These are phyloP conservation scores for Nycticorax nycticorax DNA, from an alignment of 2,113 vertebrate genomes.

Conservation along the genomic window DNA sequence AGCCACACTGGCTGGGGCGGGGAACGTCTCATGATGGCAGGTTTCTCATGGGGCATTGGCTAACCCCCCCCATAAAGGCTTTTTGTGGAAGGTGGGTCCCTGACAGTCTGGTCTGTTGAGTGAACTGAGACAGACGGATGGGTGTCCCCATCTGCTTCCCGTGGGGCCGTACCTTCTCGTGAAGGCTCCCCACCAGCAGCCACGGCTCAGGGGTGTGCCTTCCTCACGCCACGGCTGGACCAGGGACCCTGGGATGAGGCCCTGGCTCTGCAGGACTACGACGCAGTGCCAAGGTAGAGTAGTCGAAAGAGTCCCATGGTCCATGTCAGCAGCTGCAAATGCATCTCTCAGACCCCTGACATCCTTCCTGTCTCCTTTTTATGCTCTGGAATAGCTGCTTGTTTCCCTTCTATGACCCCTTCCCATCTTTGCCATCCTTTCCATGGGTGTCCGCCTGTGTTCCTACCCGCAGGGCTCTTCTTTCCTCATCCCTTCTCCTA, in stretches of 20 bases:
- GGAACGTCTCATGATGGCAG: accelerated
- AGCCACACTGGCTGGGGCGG: no score
- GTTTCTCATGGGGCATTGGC: not conserved
- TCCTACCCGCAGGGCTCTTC: not conserved
- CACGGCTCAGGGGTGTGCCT: not conserved
- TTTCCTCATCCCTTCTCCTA: not conserved
- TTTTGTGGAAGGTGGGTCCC: not conserved
- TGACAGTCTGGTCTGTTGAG: not conserved
- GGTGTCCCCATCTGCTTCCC: not conserved
- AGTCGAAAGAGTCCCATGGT: not conserved
- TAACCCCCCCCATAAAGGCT: not conserved
- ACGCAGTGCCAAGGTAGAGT: not conserved
- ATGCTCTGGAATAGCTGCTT: not conserved
- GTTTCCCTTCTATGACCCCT: not conserved
- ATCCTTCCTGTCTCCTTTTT: not conserved
- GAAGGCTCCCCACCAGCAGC: not conserved
- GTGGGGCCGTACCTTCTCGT: accelerated
- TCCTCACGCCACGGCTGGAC: not conserved
- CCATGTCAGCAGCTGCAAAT: not conserved
- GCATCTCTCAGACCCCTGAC: not conserved
- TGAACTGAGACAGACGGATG: not conserved
- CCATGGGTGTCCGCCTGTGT: not conserved
- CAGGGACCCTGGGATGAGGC: not conserved
- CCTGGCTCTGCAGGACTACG: not conserved
- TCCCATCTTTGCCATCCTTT: not conserved